A percentile compares a stretch with the other conserved stretches of the same genome.
These are phyloP conservation scores for Burhinus oedicnemus DNA, from an alignment of 2,113 vertebrate species.

Conservation along the genomic window DNA sequence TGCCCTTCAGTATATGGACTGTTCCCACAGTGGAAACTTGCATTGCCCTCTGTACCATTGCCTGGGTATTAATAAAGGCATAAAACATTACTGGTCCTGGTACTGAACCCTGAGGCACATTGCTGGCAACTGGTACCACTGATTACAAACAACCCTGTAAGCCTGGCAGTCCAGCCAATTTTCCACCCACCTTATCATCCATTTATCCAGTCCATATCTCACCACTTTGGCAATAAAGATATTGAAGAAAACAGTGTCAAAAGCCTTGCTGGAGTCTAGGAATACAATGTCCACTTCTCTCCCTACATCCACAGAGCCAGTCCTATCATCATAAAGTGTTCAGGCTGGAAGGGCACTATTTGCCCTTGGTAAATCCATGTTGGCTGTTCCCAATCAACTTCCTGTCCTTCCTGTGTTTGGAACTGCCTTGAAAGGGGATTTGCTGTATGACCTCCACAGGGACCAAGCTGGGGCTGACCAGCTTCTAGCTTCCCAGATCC, in stretches of 20 bases:
- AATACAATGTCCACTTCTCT: neutral
- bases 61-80: neutral
- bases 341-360: neutral
- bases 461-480: neutral
- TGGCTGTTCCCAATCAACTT: neutral
- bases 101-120: neutral
- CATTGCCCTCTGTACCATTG: neutral
- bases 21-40: neutral
- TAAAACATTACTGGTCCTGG: neutral
- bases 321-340: accelerated
- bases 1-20: accelerated
- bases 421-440: neutral
- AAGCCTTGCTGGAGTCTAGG: neutral
- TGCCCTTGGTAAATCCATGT: neutral
- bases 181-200: neutral
- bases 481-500: neutral
- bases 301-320: neutral
- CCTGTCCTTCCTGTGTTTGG: neutral
- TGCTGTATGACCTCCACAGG: neutral
- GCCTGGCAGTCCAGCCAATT: neutral
- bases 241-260: neutral
- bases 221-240: neutral
- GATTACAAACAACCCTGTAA: neutral
- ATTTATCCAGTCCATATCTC: neutral
- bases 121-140: neutral